These are phyloP conservation scores for Trogon melanurus DNA, from an alignment of 2,113 vertebrate species.

Conservation along the genomic window DNA sequence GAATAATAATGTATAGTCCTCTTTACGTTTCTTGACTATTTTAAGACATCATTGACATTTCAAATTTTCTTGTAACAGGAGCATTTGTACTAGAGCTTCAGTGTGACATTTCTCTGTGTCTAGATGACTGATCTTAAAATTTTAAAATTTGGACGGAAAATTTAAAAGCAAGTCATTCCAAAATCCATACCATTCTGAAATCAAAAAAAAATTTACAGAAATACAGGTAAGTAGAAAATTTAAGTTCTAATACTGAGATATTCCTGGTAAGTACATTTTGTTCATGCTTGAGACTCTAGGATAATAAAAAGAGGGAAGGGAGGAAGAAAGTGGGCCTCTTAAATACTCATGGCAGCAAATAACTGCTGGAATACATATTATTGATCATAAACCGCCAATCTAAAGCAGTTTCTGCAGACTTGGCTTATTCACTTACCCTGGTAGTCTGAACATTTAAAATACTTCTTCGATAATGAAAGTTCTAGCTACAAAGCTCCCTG, in stretches of 20 bases:
- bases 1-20: not conserved
- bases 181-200: not conserved
- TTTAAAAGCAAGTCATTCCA: not conserved
- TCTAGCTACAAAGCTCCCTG: not conserved
- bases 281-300: not conserved
- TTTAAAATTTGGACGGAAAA: not conserved
- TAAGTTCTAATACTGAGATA: not conserved
- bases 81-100: not conserved
- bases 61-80: not conserved
- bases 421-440: not conserved
- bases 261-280: not conserved
- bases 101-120: not conserved
- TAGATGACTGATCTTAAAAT: not conserved
- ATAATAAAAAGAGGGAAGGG: not conserved
- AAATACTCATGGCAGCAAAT: not conserved
- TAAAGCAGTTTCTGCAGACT: not conserved
- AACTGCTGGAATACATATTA: not conserved
- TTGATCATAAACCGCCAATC: not conserved
- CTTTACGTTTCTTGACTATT: not conserved
- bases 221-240: not conserved
- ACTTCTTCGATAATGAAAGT: not conserved
- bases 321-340: not conserved
- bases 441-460: not conserved
- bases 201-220: not conserved
- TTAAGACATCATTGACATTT: not conserved